A percentile compares a stretch with the other conserved stretches of the same genome.
phyloP scores from a whole-genome alignment of 2,888 invertebrate species.

The Campopleginae sp. region DNA sequence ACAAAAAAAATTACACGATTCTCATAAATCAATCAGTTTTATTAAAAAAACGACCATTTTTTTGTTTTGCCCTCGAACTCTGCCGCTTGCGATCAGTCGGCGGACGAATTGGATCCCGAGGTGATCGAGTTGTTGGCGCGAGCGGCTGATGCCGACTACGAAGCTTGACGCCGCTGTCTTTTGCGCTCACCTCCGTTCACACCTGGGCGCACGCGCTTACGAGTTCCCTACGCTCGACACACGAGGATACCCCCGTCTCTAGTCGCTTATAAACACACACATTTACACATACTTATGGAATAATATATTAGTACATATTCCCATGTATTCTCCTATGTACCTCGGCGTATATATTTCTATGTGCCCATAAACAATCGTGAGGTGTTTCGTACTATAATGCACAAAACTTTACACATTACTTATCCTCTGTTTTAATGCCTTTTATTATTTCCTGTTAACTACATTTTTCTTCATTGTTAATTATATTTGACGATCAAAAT shows the following conservation, averaged over 20 bases:
- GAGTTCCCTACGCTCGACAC: slow-evolving; percentile 36
- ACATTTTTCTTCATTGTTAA: background rate
- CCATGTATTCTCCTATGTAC: slow-evolving; percentile 11
- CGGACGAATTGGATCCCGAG: slow-evolving; percentile 18
- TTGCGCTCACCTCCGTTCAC: slow-evolving; percentile 71
- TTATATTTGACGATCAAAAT: background rate
- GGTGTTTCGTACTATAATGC: slow-evolving; percentile 5
- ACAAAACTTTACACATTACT: slow-evolving; percentile 11
- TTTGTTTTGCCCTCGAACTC: background rate
- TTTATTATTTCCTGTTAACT: background rate
- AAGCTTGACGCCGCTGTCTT: slow-evolving; percentile 75
- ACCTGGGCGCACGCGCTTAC: slow-evolving; percentile 80
- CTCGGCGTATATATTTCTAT: background rate
- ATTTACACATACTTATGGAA: background rate
- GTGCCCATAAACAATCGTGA: slow-evolving; percentile 17
- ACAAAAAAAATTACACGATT: background rate
- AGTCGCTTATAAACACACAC: slow-evolving; percentile 6
- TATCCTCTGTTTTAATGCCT: background rate
- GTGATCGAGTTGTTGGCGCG: slow-evolving; percentile 76
- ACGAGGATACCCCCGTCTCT: slow-evolving; percentile 36
- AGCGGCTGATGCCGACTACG: slow-evolving; percentile 82
- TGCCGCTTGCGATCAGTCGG: background rate
- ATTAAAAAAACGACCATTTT: background rate
- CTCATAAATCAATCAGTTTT: background rate
- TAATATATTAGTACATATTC: slow-evolving; percentile 6